Evolutionary conservation across 1,140 invertebrate species (phyloP).

Genomic region (Drosophila repletoides): DNA sequence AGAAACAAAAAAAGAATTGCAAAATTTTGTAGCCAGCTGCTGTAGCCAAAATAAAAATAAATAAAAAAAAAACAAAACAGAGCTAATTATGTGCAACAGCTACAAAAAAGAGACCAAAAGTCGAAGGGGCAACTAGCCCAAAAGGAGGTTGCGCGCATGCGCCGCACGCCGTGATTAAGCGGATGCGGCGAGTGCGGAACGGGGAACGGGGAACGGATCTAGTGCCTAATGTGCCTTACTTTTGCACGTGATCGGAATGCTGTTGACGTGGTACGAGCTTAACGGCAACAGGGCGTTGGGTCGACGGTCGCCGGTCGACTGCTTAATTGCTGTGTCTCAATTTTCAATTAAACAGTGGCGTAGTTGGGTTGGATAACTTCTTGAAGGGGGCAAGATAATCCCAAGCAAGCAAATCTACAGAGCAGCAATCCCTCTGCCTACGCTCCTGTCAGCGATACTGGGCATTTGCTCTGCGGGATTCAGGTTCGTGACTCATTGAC

Average conservation of each 20-base stretch:
- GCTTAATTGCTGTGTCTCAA: conserved; percentile 63
- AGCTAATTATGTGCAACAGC: conserved; percentile 64
- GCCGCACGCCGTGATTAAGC: conserved; percentile 12
- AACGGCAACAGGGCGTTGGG: conserved; percentile 1
- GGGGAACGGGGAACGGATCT: conserved; percentile 7
- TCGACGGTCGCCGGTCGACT: conserved; percentile 4
- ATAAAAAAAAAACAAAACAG: conserved; percentile 35
- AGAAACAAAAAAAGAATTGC: not conserved
- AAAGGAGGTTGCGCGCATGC: conserved; percentile 66
- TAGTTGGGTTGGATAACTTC: no score
- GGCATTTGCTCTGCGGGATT: conserved; percentile 18
- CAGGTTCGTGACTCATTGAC: conserved; percentile 57
- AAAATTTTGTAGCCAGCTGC: conserved; percentile 49
- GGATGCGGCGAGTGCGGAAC: not conserved
- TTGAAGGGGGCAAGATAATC: no score
- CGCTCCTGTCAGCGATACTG: no score
- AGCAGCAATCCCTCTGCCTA: no score
- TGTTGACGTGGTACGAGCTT: not conserved
- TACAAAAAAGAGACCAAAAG: conserved; percentile 9
- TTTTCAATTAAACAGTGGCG: conserved; percentile 43
- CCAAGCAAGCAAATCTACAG: no score
- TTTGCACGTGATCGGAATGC: conserved; percentile 44
- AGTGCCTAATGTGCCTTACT: not conserved
- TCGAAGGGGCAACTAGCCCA: conserved; percentile 25
- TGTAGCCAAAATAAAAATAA: conserved; percentile 42